Evolutionary conservation across 2,888 invertebrate genomes (phyloP).

Genomic region (Drosophila meridiana): DNA sequence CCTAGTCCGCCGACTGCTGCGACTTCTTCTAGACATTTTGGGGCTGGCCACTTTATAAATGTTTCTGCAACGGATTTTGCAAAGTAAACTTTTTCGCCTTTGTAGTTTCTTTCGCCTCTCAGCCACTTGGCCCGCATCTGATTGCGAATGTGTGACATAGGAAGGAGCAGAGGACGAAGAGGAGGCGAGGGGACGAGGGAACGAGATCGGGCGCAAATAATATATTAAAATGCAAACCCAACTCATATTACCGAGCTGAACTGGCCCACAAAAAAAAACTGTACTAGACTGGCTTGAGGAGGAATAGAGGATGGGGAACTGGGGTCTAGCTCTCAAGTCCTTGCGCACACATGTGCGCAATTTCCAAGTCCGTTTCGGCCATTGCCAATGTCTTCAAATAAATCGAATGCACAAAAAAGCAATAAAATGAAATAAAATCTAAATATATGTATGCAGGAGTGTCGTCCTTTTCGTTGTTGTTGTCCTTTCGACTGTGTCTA

Average conservation of each 20-base stretch:
- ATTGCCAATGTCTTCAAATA: slow-evolving; percentile 76
- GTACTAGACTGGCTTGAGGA: slow-evolving; percentile 11
- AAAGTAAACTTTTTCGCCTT: slow-evolving; percentile 78
- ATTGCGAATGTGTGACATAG: slow-evolving; percentile 75
- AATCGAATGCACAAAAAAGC: slow-evolving; percentile 82
- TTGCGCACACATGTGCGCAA: slow-evolving; percentile 81
- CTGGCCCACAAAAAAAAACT: slow-evolving; percentile 6
- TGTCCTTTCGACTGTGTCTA: slow-evolving; percentile 17
- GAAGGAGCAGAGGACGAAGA: slow-evolving; percentile 16
- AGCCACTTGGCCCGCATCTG: slow-evolving; percentile 75
- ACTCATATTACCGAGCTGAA: slow-evolving; percentile 72
- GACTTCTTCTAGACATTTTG: slow-evolving; percentile 43
- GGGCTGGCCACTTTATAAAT: slow-evolving; percentile 77
- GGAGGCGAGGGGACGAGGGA: no score
- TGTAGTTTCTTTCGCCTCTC: slow-evolving; percentile 59
- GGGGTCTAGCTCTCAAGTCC: slow-evolving; percentile 58
- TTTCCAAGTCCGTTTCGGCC: slow-evolving; percentile 79
- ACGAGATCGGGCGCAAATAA: slow-evolving; percentile 57
- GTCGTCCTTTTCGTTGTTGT: slow-evolving; percentile 69
- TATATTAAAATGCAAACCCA: slow-evolving; percentile 82
- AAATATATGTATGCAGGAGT: slow-evolving; percentile 61
- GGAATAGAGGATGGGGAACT: no score
- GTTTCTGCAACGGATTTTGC: slow-evolving; percentile 79
- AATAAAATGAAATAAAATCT: slow-evolving; percentile 82
- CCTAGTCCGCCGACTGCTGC: slow-evolving; percentile 11